Evolutionary conservation across 2,797 vertebrate species (phyloP).

Genomic region (Liasis olivaceus): DNA sequence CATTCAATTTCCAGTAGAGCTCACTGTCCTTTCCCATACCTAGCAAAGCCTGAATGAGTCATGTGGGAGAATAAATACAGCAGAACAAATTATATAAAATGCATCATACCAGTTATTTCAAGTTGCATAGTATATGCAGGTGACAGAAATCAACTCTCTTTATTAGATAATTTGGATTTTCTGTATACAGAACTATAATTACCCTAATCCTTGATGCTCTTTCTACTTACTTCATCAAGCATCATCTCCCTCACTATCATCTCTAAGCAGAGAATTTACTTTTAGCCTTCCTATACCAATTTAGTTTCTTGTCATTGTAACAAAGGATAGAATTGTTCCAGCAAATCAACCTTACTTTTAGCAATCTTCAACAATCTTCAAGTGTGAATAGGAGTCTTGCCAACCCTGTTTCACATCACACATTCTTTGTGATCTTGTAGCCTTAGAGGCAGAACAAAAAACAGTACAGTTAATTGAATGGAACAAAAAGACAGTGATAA

Average conservation of each 20-base stretch:
- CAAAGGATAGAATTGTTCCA: not conserved
- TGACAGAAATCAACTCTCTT: not conserved
- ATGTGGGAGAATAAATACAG: not conserved
- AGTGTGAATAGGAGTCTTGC: not conserved
- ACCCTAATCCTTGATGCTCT: not conserved
- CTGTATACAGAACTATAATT: not conserved
- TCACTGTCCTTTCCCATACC: not conserved
- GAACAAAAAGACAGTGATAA: not conserved
- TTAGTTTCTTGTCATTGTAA: not conserved
- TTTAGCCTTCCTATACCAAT: not conserved
- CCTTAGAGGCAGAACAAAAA: constrained; percentile 17
- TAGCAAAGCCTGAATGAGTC: not conserved
- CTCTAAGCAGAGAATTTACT: not conserved
- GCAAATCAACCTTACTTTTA: not conserved
- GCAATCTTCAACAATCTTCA: not conserved
- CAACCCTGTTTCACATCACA: constrained; percentile 17
- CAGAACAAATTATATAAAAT: not conserved
- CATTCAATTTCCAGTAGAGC: too few species aligned
- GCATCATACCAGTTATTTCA: not conserved
- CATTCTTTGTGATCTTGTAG: constrained; percentile 24
- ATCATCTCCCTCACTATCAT: not conserved
- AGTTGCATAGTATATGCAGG: not conserved
- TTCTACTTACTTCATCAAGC: not conserved
- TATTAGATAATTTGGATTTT: not conserved
- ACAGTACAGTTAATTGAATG: not conserved